Conservation (phyloP, 2,113 vertebrate species). For the Myanophis thanlyinensis region DNA sequence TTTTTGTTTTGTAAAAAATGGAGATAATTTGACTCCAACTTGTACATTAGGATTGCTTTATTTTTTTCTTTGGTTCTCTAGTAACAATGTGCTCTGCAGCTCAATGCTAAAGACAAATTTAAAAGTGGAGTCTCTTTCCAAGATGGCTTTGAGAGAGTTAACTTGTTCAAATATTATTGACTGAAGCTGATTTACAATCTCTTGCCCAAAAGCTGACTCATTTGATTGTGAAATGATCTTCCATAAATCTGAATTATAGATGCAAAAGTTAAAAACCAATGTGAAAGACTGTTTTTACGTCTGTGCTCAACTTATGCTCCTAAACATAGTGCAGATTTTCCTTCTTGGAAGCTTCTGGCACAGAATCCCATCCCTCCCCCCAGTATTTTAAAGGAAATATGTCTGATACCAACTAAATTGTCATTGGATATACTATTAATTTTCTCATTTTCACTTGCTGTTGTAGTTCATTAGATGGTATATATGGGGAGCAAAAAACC, state of each 20-base stretch:
- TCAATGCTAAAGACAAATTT: neutral
- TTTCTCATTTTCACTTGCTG: neutral
- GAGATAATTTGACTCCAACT: neutral
- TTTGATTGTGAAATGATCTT: neutral
- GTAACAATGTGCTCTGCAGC: neutral
- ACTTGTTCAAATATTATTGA: neutral
- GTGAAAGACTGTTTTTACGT: neutral
- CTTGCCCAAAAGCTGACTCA: neutral
- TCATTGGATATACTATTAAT: neutral
- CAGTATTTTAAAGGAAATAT: neutral
- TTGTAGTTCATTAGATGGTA: neutral
- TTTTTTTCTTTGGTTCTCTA: conserved; percentile 1
- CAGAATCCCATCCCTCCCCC: neutral
- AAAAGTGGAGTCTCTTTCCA: neutral
- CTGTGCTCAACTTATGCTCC: neutral
- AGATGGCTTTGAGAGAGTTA: neutral
- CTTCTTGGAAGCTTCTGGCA: neutral
- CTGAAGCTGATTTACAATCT: neutral
- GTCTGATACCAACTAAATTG: neutral
- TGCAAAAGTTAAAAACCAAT: accelerated
- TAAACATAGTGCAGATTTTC: neutral
- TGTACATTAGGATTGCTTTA: neutral
- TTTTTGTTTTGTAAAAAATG: neutral
- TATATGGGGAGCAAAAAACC: neutral
- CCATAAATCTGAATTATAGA: neutral